Base-by-base conservation (phyloP, 1,140 invertebrate species). In the Drosophila sp. region DNA sequence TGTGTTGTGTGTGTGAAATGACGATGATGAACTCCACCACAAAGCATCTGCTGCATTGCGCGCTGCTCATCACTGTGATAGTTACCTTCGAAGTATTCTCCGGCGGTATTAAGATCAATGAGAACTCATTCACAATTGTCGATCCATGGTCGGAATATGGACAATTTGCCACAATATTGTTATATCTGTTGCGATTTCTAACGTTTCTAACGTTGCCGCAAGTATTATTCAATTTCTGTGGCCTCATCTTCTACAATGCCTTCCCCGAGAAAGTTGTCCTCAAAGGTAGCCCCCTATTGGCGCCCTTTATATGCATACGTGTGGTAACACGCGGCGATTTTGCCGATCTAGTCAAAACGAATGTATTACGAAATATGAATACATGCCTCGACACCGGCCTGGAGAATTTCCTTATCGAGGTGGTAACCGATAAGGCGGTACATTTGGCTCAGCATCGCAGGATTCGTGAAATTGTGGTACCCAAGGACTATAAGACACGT, bases 391-490 rank as follows among this genome's bases (percentile, higher is more conserved):
- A 97, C 89, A 96, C 97, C 4, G 98, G 98, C 4, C 92, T 99
- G 44, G 97, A 99, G 92, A 99, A 99, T 92, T 99, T 99, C 90
- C 95, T 99, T 68, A 96, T 99, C 79, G 98, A 99, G 94, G 98
- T 99, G 25, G 98, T 99, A 0, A 98, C 98, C 8, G 98, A 99
- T 91, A 98, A 98, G 92, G 94, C 95, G 2, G 93, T 98, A 29
- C 95, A 96, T 75, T 91, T 98, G 38, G 93, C 95, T 1, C 93
- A 94, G 27, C 95, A 97, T 86, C 94, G 95, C 61, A 94, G 96
- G 66, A 94, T 96, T 3, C 93, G 96, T 65, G 97, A 98, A 93
- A 94, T 98, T 3, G 96, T 99, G 8, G 97, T 99, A 1, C 98
- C 98, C 32, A 84, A 94, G 4, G 94, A 94, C 60, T 99, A 99